Conservation (phyloP, 2,888 invertebrate genomes). For the Mythimna impura region DNA sequence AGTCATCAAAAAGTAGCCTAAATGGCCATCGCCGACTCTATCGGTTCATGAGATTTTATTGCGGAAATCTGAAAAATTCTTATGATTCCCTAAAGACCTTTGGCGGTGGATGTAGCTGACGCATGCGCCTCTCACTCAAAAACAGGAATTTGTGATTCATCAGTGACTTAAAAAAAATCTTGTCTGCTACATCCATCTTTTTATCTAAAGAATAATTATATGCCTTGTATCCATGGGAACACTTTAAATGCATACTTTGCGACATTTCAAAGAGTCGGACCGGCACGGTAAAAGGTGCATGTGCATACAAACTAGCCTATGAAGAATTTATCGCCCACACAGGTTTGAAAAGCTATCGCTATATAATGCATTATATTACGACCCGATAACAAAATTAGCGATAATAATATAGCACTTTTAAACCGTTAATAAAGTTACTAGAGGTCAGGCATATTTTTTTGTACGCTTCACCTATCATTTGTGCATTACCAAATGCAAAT, state of each 20-base stretch:
- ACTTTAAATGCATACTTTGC: conserved; percentile 18
- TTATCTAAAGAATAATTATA: background rate
- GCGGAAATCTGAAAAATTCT: background rate
- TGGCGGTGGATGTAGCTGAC: conserved; percentile 7
- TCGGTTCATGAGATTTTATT: background rate
- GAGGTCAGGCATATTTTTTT: conserved; percentile 44
- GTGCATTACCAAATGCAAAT: conserved; percentile 27
- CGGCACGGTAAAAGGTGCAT: background rate
- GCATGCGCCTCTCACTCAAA: conserved; percentile 4
- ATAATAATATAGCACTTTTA: conserved; percentile 46
- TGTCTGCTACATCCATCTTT: background rate
- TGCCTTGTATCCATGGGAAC: conserved; percentile 5
- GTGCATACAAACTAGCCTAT: conserved; percentile 55
- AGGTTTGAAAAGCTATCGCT: conserved; percentile 79
- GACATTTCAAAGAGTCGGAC: conserved; percentile 31
- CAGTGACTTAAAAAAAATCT: conserved; percentile 2
- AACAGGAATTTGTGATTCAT: conserved; percentile 7
- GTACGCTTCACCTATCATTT: conserved; percentile 15
- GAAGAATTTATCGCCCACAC: conserved; percentile 65
- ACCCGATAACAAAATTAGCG: conserved; percentile 46
- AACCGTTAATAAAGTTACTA: conserved; percentile 43
- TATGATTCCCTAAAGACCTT: background rate
- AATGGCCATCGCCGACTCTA: background rate
- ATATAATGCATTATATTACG: conserved; percentile 73
- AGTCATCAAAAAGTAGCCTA: too few relatives aligned